These are phyloP conservation scores for Digitonthophagus gazella DNA, from an alignment of 2,888 invertebrate genomes.

Conservation along the genomic window DNA sequence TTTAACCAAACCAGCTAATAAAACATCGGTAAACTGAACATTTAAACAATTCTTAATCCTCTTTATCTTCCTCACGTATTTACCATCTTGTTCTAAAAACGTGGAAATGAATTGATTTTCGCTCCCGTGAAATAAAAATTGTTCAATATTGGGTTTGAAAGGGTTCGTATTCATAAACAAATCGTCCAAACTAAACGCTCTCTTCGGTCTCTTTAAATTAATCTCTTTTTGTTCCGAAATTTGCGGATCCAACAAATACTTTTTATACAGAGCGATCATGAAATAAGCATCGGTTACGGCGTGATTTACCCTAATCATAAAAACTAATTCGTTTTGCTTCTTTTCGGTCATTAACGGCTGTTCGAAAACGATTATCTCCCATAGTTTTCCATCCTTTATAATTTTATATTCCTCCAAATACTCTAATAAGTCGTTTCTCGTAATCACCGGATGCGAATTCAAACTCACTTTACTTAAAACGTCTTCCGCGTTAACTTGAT, in stretches of 20 bases:
- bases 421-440: background rate
- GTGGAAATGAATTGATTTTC: slow-evolving; percentile 6
- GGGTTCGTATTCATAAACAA: background rate
- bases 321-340: background rate
- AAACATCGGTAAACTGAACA: slow-evolving; percentile 5
- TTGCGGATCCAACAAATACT: background rate
- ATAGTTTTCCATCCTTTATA: slow-evolving; percentile 3
- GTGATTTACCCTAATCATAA: slow-evolving; percentile 13
- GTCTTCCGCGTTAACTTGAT: background rate
- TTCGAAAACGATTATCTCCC: background rate
- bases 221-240: background rate
- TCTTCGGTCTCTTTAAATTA: slow-evolving; percentile 1
- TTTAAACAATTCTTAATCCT: slow-evolving; percentile 1
- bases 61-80: slow-evolving; percentile 6
- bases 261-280: slow-evolving; percentile 3
- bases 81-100: background rate
- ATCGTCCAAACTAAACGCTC: slow-evolving; percentile 4
- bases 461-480: slow-evolving; percentile 1
- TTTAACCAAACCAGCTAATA: background rate
- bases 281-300: slow-evolving; percentile 5
- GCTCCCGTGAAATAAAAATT: slow-evolving; percentile 11
- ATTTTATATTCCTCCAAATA: slow-evolving; percentile 9
- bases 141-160: background rate
- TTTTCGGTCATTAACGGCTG: slow-evolving; percentile 2
- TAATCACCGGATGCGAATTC: background rate